phyloP scores from a whole-genome alignment of 2,113 vertebrate species.

The Taurulus bubalis region DNA sequence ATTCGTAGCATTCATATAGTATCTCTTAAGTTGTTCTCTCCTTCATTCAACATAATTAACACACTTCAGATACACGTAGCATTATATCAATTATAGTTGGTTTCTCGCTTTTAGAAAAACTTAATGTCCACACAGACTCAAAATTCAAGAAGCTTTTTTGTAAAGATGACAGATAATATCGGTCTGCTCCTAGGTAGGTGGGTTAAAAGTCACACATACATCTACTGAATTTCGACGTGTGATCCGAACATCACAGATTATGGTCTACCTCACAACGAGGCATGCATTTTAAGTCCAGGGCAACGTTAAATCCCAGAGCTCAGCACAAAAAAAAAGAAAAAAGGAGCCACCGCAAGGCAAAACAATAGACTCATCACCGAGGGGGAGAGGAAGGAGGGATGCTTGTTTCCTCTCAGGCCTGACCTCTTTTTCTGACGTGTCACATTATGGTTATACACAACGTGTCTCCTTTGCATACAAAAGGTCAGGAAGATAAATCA shows the following conservation, averaged over 20 bases:
- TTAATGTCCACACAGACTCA: background rate
- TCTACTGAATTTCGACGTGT: background rate
- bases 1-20: background rate
- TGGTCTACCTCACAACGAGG: background rate
- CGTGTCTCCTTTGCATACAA: slow-evolving; percentile 84
- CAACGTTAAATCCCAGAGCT: slow-evolving; percentile 53
- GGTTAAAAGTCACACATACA: background rate
- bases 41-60: background rate
- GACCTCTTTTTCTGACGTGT: slow-evolving; percentile 83
- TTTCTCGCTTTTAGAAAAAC: background rate
- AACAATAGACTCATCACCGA: slow-evolving; percentile 74
- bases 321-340: slow-evolving; percentile 60
- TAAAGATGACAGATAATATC: background rate
- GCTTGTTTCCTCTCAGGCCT: slow-evolving; percentile 77
- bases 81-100: background rate
- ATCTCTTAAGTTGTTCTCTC: background rate
- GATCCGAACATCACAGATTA: background rate
- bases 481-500: slow-evolving; percentile 88
- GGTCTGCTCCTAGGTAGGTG: background rate
- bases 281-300: slow-evolving; percentile 24
- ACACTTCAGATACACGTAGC: background rate
- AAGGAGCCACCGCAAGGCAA: slow-evolving; percentile 57
- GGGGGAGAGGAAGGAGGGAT: slow-evolving; percentile 43
- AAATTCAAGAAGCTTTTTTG: background rate
- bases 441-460: slow-evolving; percentile 79